Conservation (phyloP, 2,113 vertebrate genomes). For the Spea bombifrons region DNA sequence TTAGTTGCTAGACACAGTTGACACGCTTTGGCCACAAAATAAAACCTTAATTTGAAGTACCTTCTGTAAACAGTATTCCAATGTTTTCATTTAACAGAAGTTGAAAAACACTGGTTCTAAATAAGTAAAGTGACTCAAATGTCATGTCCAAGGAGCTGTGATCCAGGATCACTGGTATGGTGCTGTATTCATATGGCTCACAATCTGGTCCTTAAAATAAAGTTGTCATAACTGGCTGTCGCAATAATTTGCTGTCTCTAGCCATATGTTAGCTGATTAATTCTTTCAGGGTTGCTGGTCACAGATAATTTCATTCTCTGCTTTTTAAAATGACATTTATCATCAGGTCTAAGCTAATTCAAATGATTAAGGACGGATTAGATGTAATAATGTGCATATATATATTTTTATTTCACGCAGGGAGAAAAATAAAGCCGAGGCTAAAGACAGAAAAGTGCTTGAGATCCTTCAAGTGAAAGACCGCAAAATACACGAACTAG, state of each 20-base stretch:
- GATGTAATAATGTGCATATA: slow-evolving; percentile 59
- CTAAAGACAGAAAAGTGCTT: slow-evolving; percentile 86
- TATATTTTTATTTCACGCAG: slow-evolving; percentile 62
- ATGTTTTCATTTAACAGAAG: too few species aligned
- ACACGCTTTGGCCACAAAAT: too few species aligned
- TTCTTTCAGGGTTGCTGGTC: slow-evolving; percentile 60
- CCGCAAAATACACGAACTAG: slow-evolving; percentile 77
- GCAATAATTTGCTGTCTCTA: slow-evolving; percentile 67
- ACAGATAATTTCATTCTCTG: slow-evolving; percentile 65
- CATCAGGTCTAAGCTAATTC: slow-evolving; percentile 62
- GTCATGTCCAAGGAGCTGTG: too few species aligned
- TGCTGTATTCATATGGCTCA: slow-evolving; percentile 15
- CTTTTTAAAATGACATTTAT: slow-evolving; percentile 65
- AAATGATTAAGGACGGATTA: slow-evolving; percentile 61
- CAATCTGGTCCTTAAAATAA: slow-evolving; percentile 53
- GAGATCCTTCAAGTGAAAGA: slow-evolving; percentile 90
- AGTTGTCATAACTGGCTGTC: slow-evolving; percentile 60
- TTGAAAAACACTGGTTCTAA: too few species aligned
- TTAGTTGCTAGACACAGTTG: too few species aligned
- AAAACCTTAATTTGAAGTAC: too few species aligned
- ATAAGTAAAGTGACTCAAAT: too few species aligned
- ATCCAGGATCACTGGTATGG: background rate
- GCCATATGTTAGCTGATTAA: slow-evolving; percentile 69
- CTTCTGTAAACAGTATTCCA: too few species aligned
- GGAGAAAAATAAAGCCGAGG: slow-evolving; percentile 88